phyloP scores from a whole-genome alignment of 1,140 invertebrate species.

The Euwallacea fornicatus region DNA sequence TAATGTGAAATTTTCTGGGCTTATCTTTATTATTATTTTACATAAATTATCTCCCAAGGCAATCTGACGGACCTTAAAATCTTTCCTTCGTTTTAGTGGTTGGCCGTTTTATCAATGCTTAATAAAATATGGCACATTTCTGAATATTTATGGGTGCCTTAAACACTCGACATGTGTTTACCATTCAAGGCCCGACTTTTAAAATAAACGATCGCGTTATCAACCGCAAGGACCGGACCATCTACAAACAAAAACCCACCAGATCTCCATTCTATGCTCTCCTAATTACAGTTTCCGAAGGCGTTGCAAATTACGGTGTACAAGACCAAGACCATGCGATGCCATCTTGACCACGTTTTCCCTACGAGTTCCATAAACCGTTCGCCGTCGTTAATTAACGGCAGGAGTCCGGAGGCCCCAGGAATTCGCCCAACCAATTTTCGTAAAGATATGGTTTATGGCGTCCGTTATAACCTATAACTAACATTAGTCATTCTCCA shows the following conservation, averaged over 20 bases:
- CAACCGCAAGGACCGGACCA: no score
- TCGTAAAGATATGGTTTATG: slow-evolving; percentile 36
- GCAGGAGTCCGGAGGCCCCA: slow-evolving; percentile 32
- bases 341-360: slow-evolving; percentile 46
- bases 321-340: slow-evolving; percentile 43
- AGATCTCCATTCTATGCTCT: slow-evolving; percentile 23
- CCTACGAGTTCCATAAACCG: slow-evolving; percentile 44
- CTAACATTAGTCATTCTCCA: slow-evolving; percentile 35
- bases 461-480: slow-evolving; percentile 37
- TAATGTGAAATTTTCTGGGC: slow-evolving; percentile 38
- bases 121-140: background rate
- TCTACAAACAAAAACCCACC: no score
- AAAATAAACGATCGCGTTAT: no score
- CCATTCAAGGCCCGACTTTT: no score
- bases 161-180: no score
- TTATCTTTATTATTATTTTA: slow-evolving; percentile 41
- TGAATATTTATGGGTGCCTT: no score
- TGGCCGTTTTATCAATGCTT: background rate
- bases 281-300: slow-evolving; percentile 46
- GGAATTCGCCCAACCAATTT: slow-evolving; percentile 32
- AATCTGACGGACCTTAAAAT: slow-evolving; percentile 33
- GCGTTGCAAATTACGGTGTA: slow-evolving; percentile 46
- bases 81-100: slow-evolving; percentile 11
- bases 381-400: slow-evolving; percentile 40
- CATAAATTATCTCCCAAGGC: slow-evolving; percentile 36